phyloP scores from a whole-genome alignment of 1,140 invertebrate genomes.

The Drosophila pruinosa region DNA sequence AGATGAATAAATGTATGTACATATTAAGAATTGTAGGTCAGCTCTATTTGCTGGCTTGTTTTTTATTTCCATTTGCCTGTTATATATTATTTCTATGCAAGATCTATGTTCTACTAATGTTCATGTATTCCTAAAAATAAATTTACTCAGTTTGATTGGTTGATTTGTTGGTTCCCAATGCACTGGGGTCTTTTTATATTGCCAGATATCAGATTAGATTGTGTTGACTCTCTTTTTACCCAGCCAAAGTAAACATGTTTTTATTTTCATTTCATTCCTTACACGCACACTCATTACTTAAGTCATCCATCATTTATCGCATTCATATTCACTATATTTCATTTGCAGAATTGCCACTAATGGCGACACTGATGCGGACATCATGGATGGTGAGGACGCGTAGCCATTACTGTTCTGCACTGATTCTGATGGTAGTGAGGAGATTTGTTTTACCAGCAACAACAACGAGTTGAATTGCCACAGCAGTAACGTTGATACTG shows the following conservation, averaged over 20 bases:
- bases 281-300: neutral
- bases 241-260: neutral
- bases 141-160: neutral
- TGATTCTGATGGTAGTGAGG: constrained; percentile 76
- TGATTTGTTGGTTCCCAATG: neutral
- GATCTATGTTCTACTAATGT: neutral
- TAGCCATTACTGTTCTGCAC: constrained; percentile 81
- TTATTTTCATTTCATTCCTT: neutral
- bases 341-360: constrained; percentile 66
- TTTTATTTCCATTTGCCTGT: constrained; percentile 19
- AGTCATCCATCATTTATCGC: constrained; percentile 22
- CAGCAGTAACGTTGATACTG: constrained; percentile 55
- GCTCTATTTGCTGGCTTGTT: neutral
- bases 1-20: neutral
- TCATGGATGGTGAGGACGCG: constrained; percentile 73
- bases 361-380: constrained; percentile 58
- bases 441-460: constrained; percentile 70
- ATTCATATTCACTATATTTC: constrained; percentile 39
- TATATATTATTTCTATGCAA: neutral
- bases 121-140: constrained; percentile 5
- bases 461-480: constrained; percentile 59
- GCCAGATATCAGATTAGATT: neutral
- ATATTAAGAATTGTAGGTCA: neutral
- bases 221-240: neutral
- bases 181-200: neutral